phyloP scores from a whole-genome alignment of 2,113 vertebrate genomes.

The Electrona antarctica region DNA sequence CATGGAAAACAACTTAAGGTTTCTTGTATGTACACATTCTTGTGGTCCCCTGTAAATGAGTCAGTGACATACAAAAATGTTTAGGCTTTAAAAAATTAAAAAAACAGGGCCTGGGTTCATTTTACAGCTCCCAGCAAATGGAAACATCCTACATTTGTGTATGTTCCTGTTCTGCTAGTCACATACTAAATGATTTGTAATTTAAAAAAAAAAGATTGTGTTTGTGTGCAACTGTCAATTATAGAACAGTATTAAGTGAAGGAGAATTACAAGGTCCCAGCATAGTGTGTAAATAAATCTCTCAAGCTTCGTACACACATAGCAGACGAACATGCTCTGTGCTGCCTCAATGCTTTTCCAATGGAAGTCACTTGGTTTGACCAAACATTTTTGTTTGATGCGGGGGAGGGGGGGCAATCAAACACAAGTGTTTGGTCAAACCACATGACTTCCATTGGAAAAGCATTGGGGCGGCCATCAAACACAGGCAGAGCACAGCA shows the following conservation, averaged over 20 bases:
- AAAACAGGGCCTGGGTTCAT: too few species aligned
- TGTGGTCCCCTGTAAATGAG: background rate
- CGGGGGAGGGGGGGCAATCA: too few species aligned
- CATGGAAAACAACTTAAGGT: background rate
- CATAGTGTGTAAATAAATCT: conserved; percentile 19
- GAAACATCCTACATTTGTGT: background rate
- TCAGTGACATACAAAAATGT: background rate
- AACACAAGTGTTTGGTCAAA: too few species aligned
- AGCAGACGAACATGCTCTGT: too few species aligned
- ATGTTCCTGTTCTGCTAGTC: background rate
- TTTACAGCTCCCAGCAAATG: background rate
- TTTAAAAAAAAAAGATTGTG: background rate
- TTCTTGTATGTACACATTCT: background rate
- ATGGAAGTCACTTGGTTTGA: too few species aligned
- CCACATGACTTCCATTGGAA: too few species aligned
- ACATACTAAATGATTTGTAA: background rate
- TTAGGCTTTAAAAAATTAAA: background rate
- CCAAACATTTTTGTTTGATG: too few species aligned
- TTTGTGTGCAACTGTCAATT: conserved; percentile 9
- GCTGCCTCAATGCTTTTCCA: too few species aligned
- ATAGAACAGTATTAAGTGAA: conserved; percentile 8
- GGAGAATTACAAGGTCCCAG: conserved; percentile 15
- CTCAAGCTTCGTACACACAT: too few species aligned
- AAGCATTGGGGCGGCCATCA: too few species aligned
- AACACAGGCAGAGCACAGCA: too few species aligned